A percentile compares a stretch with the other conserved stretches of the same genome.
phyloP scores from a whole-genome alignment of 2,113 vertebrate species.

The Actenoides hombroni region DNA sequence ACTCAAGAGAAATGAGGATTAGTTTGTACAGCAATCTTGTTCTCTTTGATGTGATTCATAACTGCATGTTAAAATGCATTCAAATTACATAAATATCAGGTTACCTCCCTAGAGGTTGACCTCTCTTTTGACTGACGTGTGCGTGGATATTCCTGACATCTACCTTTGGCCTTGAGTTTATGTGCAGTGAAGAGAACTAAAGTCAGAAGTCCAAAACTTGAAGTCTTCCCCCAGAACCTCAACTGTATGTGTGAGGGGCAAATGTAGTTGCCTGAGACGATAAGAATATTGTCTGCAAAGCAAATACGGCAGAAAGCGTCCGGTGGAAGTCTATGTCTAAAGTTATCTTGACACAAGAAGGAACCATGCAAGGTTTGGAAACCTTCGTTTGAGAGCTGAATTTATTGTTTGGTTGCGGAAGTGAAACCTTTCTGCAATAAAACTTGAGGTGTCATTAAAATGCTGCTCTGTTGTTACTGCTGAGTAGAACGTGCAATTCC shows the following conservation, averaged over 20 bases:
- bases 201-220: background rate
- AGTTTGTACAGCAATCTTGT: background rate
- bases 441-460: background rate
- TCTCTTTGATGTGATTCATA: background rate
- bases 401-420: background rate
- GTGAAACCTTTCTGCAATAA: background rate
- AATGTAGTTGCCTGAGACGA: background rate
- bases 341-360: background rate
- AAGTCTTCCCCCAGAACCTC: background rate
- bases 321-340: background rate
- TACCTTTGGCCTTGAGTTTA: background rate
- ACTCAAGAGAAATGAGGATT: background rate
- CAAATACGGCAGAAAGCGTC: background rate
- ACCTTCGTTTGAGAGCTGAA: background rate
- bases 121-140: accelerated
- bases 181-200: accelerated
- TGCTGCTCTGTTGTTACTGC: background rate
- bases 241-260: accelerated
- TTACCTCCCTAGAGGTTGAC: background rate
- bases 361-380: background rate
- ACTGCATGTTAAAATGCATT: background rate
- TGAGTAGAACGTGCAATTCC: background rate
- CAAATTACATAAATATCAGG: background rate
- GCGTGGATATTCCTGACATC: background rate
- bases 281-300: background rate